phyloP scores from a whole-genome alignment of 2,888 invertebrate species.

The Salpingus planirostris region DNA sequence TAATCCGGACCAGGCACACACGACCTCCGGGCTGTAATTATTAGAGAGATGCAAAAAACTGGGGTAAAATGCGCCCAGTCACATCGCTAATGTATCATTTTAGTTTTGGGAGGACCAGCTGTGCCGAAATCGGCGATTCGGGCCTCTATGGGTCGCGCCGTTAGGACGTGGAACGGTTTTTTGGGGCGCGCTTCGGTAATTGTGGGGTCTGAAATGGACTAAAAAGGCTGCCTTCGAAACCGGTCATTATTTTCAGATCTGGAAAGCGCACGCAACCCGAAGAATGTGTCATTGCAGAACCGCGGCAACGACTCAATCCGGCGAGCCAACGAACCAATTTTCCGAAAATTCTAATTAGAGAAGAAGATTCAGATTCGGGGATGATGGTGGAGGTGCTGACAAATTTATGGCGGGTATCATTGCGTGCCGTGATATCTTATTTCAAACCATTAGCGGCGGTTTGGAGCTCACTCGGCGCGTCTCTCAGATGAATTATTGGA shows the following conservation, averaged over 20 bases:
- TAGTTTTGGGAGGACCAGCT: constrained; percentile 35
- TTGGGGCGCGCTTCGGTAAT: too few species aligned
- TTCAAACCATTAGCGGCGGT: constrained; percentile 43
- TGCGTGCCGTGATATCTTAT: constrained; percentile 44
- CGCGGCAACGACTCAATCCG: too few species aligned
- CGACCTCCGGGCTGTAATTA: constrained; percentile 33
- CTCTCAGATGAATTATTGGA: constrained; percentile 39
- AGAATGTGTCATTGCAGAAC: too few species aligned
- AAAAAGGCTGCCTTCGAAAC: constrained; percentile 23
- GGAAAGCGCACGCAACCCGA: too few species aligned
- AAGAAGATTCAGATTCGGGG: too few species aligned
- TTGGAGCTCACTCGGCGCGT: constrained; percentile 29
- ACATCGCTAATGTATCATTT: constrained; percentile 40
- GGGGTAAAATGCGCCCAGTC: constrained; percentile 38
- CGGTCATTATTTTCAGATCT: constrained; percentile 20
- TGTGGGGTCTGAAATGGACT: constrained; percentile 25
- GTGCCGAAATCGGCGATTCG: constrained; percentile 24
- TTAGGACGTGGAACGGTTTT: too few species aligned
- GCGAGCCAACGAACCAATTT: too few species aligned
- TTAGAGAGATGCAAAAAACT: constrained; percentile 34
- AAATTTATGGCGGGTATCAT: constrained; percentile 40
- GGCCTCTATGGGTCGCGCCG: constrained; percentile 21
- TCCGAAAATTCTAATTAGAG: too few species aligned
- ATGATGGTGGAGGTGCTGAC: too few species aligned
- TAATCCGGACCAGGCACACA: constrained; percentile 14